phyloP scores from a whole-genome alignment of 2,888 invertebrate genomes.

The Hybos culiciformis region DNA sequence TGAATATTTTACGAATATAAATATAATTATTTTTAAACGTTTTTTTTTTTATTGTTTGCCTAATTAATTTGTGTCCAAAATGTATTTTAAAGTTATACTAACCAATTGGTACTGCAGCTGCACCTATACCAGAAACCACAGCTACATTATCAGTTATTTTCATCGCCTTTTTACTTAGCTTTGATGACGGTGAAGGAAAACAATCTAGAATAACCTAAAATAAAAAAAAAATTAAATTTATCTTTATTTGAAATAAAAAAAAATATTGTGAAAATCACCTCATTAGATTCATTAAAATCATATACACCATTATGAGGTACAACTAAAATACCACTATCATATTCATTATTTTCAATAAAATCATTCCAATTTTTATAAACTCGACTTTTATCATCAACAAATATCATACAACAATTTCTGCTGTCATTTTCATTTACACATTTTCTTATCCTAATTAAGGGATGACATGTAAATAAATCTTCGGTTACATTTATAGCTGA shows the following conservation, averaged over 20 bases:
- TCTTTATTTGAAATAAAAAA: neutral
- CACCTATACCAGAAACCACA: constrained; percentile 19
- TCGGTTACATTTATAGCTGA: constrained; percentile 14
- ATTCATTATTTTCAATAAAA: constrained; percentile 34
- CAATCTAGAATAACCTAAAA: constrained; percentile 6
- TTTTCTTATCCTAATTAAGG: constrained; percentile 27
- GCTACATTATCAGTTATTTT: constrained; percentile 17
- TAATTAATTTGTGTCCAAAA: too few relatives aligned
- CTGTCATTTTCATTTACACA: constrained; percentile 21
- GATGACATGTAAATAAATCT: constrained; percentile 26
- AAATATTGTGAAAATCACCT: constrained; percentile 6
- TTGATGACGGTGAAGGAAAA: neutral
- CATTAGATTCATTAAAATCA: constrained; percentile 13
- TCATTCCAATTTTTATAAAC: constrained; percentile 37
- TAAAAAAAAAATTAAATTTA: neutral
- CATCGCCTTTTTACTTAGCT: constrained; percentile 11
- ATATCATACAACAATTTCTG: constrained; percentile 27
- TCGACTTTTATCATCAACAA: constrained; percentile 31
- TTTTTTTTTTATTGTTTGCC: too few relatives aligned
- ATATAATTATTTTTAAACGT: too few relatives aligned
- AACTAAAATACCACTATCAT: constrained; percentile 35
- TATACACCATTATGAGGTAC: constrained; percentile 36
- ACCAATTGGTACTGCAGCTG: constrained; percentile 20
- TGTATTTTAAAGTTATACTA: too few relatives aligned
- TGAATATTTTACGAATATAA: too few relatives aligned